Evolutionary conservation across 2,888 invertebrate genomes (phyloP).

Genomic region (Ametastegia equiseti): DNA sequence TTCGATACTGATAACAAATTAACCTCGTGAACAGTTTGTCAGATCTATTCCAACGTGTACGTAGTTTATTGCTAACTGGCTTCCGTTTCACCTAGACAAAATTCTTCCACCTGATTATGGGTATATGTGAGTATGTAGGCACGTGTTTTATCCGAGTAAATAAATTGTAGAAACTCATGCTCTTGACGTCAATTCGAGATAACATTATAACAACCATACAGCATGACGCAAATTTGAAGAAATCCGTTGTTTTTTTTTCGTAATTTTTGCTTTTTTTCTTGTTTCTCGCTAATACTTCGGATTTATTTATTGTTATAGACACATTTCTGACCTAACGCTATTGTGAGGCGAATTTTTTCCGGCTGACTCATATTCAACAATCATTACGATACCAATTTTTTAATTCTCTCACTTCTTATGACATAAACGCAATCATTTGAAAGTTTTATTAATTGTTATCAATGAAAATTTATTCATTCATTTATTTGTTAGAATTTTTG

Average conservation of each 20-base stretch:
- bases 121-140: no score
- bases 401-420: not conserved
- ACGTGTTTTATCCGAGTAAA: not conserved
- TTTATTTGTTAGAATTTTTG: no score
- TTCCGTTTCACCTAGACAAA: not conserved
- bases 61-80: not conserved
- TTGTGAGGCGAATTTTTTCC: not conserved
- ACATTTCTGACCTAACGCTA: not conserved
- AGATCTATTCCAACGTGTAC: not conserved
- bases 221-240: slow-evolving; percentile 3
- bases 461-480: no score
- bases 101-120: not conserved
- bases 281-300: not conserved
- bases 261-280: not conserved
- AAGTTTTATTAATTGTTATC: no score
- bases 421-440: no score
- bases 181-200: slow-evolving; percentile 30
- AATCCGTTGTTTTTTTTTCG: not conserved
- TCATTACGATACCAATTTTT: not conserved
- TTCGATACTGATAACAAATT: slow-evolving; percentile 3
- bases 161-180: slow-evolving; percentile 1
- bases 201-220: not conserved
- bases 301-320: not conserved
- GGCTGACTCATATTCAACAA: not conserved
- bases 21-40: not conserved